A percentile compares a stretch with the other conserved stretches of the same genome.
Conservation (phyloP, 1,140 invertebrate genomes). For the Ditylenchus dipsaci region DNA sequence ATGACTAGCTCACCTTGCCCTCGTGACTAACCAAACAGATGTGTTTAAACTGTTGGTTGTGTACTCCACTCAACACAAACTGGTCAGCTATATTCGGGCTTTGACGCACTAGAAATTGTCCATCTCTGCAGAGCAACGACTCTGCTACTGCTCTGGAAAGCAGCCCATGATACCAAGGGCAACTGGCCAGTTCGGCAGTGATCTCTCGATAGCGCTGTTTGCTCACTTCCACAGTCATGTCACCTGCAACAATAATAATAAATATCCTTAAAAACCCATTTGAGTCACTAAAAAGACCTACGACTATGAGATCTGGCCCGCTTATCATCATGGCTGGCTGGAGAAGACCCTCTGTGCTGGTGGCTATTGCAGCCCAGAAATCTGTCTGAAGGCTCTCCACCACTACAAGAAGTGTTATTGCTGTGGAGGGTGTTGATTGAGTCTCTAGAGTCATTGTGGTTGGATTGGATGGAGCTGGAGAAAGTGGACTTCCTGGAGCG, state of each 20-base stretch:
- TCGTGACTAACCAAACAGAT: slow-evolving; percentile 29
- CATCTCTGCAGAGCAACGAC: slow-evolving; percentile 11
- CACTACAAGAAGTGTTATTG: too few relatives aligned
- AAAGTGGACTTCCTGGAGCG: background rate
- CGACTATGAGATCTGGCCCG: background rate
- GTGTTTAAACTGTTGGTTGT: slow-evolving; percentile 18
- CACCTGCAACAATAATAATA: background rate
- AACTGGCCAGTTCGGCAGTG: slow-evolving; percentile 2
- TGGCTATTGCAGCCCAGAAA: background rate
- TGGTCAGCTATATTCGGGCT: slow-evolving; percentile 29
- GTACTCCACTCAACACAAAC: slow-evolving; percentile 27
- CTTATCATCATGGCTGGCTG: background rate
- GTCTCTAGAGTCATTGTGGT: too few relatives aligned
- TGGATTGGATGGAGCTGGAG: too few relatives aligned
- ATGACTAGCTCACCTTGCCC: slow-evolving; percentile 15
- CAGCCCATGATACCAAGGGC: slow-evolving; percentile 26
- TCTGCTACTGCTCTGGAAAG: slow-evolving; percentile 21
- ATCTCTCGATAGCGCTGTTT: slow-evolving; percentile 6
- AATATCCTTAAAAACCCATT: background rate
- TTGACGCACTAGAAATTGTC: slow-evolving; percentile 29
- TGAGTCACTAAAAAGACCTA: background rate
- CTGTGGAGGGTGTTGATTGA: too few relatives aligned
- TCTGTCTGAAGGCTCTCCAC: background rate
- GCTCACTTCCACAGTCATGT: background rate
- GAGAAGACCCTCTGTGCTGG: background rate